Conservation (phyloP, 1,140 invertebrate species). For the Drosophila varians region DNA sequence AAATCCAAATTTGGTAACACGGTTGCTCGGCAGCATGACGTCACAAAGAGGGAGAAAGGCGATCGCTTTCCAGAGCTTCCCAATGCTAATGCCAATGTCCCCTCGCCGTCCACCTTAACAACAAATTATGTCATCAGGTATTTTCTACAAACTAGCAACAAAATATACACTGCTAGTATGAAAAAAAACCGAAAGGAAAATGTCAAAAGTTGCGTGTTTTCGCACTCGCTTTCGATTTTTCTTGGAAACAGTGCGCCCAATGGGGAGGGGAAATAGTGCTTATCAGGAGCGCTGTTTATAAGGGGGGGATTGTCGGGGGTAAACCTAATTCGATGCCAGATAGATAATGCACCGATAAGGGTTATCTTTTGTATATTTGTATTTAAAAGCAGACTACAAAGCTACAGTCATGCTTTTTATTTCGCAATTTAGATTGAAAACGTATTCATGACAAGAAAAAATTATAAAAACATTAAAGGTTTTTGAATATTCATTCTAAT, state of each 20-base stretch:
- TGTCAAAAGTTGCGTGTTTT: slow-evolving; percentile 73
- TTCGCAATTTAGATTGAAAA: slow-evolving; percentile 15
- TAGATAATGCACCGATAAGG: slow-evolving; percentile 24
- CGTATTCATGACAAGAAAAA: neutral
- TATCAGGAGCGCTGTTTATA: slow-evolving; percentile 32
- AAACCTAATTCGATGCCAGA: slow-evolving; percentile 2
- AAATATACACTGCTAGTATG: neutral
- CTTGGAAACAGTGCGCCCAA: slow-evolving; percentile 19
- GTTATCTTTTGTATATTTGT: slow-evolving; percentile 25
- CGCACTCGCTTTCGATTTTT: slow-evolving; percentile 63
- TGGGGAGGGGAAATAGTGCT: slow-evolving; percentile 4
- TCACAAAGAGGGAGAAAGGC: slow-evolving; percentile 45
- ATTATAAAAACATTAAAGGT: no score
- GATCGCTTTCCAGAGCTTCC: slow-evolving; percentile 23
- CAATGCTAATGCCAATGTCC: slow-evolving; percentile 36
- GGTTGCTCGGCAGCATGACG: slow-evolving; percentile 42
- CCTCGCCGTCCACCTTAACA: neutral
- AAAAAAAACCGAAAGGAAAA: slow-evolving; percentile 40
- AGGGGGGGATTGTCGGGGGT: neutral
- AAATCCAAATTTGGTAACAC: slow-evolving; percentile 66
- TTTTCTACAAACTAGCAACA: slow-evolving; percentile 26
- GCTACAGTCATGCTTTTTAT: slow-evolving; percentile 21
- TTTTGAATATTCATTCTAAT: no score
- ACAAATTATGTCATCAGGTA: slow-evolving; percentile 67
- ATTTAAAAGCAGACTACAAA: slow-evolving; percentile 3